Evolutionary conservation across 2,113 vertebrate genomes (phyloP).

Genomic region (Phalacrocorax pelagicus): DNA sequence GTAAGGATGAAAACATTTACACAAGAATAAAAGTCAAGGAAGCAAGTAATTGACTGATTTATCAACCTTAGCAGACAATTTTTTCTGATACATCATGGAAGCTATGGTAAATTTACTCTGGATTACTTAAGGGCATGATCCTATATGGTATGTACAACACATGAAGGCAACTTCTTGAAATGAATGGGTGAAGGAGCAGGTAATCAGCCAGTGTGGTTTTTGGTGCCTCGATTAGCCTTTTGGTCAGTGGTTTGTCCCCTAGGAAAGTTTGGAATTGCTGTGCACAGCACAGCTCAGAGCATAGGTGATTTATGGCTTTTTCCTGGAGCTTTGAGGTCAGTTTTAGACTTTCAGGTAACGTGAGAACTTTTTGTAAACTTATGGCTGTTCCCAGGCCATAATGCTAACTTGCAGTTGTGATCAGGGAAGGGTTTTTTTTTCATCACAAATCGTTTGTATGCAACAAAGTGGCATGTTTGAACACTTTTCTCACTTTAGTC

Average conservation of each 20-base stretch:
- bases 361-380: neutral
- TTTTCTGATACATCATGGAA: constrained; percentile 61
- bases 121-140: constrained; percentile 68
- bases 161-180: neutral
- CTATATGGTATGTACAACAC: constrained; percentile 37
- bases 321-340: neutral
- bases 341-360: neutral
- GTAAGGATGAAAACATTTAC: constrained; percentile 68
- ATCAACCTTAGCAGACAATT: constrained; percentile 72
- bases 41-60: constrained; percentile 74
- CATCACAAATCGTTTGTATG: neutral
- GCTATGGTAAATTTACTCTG: constrained; percentile 75
- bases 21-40: constrained; percentile 72
- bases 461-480: neutral
- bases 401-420: neutral
- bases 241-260: neutral
- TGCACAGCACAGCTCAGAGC: neutral
- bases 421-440: neutral
- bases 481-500: neutral
- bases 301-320: neutral
- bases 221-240: constrained; percentile 9
- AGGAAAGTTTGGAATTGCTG: neutral
- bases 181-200: constrained; percentile 29
- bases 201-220: constrained; percentile 7
- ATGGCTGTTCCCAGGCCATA: rapidly evolving